These are phyloP conservation scores for Gobiocypris rarus DNA, from an alignment of 2,113 vertebrate species.

Conservation along the genomic window DNA sequence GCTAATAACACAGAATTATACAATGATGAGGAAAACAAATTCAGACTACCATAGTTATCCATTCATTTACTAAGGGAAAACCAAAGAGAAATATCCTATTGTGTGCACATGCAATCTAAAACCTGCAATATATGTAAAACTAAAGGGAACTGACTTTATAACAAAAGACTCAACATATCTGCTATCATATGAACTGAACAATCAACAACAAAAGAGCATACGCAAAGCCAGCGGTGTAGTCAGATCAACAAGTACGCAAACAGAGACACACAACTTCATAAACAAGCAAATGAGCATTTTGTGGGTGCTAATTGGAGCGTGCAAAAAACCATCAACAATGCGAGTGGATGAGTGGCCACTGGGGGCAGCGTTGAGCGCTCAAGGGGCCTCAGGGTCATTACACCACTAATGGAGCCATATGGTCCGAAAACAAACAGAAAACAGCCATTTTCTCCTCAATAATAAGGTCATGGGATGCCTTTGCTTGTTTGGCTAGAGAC, in stretches of 20 bases:
- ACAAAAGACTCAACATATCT: not conserved
- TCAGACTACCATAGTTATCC: not conserved
- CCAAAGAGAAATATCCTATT: not conserved
- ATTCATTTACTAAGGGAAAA: not conserved
- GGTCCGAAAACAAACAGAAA: slow-evolving; percentile 80
- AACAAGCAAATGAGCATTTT: slow-evolving; percentile 50
- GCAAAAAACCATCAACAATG: slow-evolving; percentile 54
- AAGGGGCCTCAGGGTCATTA: slow-evolving; percentile 75
- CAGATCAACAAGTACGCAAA: slow-evolving; percentile 50
- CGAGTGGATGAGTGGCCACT: slow-evolving; percentile 56
- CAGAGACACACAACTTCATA: slow-evolving; percentile 30
- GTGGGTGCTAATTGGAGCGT: slow-evolving; percentile 57
- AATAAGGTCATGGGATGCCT: slow-evolving; percentile 74
- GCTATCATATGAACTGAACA: not conserved
- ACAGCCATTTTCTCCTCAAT: slow-evolving; percentile 66
- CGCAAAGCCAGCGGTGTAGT: not conserved
- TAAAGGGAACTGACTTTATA: not conserved
- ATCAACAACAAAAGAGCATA: not conserved
- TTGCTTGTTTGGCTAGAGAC: slow-evolving; percentile 62
- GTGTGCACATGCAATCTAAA: not conserved
- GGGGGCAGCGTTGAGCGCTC: slow-evolving; percentile 63
- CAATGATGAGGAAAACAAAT: not conserved
- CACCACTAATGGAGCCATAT: slow-evolving; percentile 80
- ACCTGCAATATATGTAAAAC: not conserved
- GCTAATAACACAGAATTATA: not conserved